Conservation (phyloP, 2,797 vertebrate species). For the Helarctos malayanus region DNA sequence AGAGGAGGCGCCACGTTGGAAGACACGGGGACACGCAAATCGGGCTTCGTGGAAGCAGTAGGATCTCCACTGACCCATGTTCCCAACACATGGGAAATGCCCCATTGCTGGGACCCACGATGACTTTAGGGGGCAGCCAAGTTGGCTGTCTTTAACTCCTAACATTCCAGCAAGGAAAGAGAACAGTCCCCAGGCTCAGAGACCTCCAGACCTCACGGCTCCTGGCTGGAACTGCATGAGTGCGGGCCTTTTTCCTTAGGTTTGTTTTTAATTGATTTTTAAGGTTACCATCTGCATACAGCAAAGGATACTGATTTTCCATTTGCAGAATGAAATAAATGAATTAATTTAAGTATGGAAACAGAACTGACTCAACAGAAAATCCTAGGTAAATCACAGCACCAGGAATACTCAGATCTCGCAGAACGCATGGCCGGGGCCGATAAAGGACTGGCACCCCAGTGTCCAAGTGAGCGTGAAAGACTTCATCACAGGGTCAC, state of each 20-base stretch:
- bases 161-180: background rate
- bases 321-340: background rate
- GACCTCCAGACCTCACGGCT: background rate
- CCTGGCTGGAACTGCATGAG: background rate
- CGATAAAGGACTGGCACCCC: background rate
- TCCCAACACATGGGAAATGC: background rate
- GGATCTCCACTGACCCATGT: rapidly evolving
- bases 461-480: rapidly evolving
- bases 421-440: background rate
- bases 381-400: background rate
- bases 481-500: background rate
- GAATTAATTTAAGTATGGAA: background rate
- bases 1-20: rapidly evolving
- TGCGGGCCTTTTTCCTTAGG: background rate
- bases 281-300: background rate
- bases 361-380: background rate
- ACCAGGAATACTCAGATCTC: rapidly evolving
- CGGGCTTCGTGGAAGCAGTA: background rate
- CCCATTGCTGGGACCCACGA: background rate
- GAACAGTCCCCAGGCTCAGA: background rate
- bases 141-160: background rate
- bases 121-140: background rate
- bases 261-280: background rate
- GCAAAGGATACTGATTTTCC: background rate
- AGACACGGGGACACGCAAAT: background rate